These are phyloP conservation scores for Cheirogaleus medius DNA, from an alignment of 2,113 vertebrate species.

Conservation along the genomic window DNA sequence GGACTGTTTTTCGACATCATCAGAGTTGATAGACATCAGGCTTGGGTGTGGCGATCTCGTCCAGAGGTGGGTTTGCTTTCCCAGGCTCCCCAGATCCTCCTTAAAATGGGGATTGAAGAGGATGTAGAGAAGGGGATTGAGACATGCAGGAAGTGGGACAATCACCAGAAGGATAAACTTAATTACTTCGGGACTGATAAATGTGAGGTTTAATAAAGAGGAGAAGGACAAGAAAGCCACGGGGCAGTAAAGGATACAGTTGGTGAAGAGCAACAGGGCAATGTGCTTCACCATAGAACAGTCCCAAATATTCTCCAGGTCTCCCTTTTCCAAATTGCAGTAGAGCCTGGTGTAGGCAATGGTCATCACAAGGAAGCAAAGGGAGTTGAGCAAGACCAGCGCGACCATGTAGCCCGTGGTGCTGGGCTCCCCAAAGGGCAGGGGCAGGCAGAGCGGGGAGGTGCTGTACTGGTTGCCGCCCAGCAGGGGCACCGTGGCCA, in stretches of 20 bases:
- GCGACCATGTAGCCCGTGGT: slow-evolving; percentile 90
- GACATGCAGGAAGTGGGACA: slow-evolving; percentile 91
- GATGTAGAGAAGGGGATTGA: slow-evolving; percentile 96
- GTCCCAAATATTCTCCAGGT: slow-evolving; percentile 88
- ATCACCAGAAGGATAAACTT: slow-evolving; percentile 93
- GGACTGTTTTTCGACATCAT: slow-evolving; percentile 94
- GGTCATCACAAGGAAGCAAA: slow-evolving; percentile 94
- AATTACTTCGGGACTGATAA: slow-evolving; percentile 90
- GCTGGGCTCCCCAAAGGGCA: slow-evolving; percentile 88
- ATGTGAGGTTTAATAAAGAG: slow-evolving; percentile 90
- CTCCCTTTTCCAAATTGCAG: slow-evolving; percentile 89
- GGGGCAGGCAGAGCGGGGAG: slow-evolving; percentile 91
- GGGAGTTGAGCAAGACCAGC: slow-evolving; percentile 92
- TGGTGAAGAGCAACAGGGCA: slow-evolving; percentile 94
- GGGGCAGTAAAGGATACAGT: slow-evolving; percentile 95
- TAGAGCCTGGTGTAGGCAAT: slow-evolving; percentile 92
- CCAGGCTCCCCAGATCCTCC: slow-evolving; percentile 89
- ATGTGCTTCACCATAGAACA: slow-evolving; percentile 93
- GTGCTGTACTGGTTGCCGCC: slow-evolving; percentile 84
- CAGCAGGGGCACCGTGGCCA: slow-evolving; percentile 89
- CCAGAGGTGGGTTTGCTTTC: slow-evolving; percentile 83
- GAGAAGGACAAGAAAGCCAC: slow-evolving; percentile 95
- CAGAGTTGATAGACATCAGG: slow-evolving; percentile 87
- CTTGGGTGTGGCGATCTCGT: slow-evolving; percentile 84
- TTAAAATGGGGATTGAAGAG: slow-evolving; percentile 94